phyloP scores from a whole-genome alignment of 2,797 vertebrate genomes.

The Sciurus carolinensis region DNA sequence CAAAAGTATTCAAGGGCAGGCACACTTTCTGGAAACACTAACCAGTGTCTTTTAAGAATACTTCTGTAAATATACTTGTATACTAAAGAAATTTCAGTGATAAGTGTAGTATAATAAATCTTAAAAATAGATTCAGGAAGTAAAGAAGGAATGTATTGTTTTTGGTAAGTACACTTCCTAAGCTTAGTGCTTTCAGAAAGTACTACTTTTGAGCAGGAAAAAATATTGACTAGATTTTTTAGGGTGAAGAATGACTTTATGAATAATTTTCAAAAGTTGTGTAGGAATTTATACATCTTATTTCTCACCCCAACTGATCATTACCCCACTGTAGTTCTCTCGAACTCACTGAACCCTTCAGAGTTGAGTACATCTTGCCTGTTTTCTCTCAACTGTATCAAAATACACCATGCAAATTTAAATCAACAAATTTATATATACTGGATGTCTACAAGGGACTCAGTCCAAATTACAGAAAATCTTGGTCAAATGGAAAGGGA shows the following conservation, averaged over 20 bases:
- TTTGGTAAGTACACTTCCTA: not conserved
- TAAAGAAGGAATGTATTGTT: not conserved
- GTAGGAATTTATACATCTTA: not conserved
- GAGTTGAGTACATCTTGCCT: not conserved
- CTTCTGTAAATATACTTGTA: not conserved
- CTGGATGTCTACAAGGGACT: not conserved
- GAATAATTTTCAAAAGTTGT: constrained; percentile 17
- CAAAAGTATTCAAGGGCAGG: not conserved
- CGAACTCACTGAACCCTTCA: not conserved
- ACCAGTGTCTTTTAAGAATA: not conserved
- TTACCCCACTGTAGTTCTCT: not conserved
- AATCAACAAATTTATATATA: not conserved
- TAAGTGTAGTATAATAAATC: not conserved
- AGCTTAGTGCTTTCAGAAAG: constrained; percentile 10
- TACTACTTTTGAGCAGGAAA: not conserved
- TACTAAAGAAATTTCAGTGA: not conserved
- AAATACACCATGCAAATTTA: constrained; percentile 18
- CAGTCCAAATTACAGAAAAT: constrained; percentile 23
- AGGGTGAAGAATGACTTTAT: not conserved
- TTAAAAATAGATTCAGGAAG: not conserved
- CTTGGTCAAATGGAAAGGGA: not conserved
- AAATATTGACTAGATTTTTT: not conserved
- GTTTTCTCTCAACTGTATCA: not conserved
- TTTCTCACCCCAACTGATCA: not conserved
- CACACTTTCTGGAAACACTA: not conserved